Evolutionary conservation across 2,113 vertebrate species (phyloP), one percentile per base, ranked within the genome.

Genomic region (Cynocephalus volans): DNA sequence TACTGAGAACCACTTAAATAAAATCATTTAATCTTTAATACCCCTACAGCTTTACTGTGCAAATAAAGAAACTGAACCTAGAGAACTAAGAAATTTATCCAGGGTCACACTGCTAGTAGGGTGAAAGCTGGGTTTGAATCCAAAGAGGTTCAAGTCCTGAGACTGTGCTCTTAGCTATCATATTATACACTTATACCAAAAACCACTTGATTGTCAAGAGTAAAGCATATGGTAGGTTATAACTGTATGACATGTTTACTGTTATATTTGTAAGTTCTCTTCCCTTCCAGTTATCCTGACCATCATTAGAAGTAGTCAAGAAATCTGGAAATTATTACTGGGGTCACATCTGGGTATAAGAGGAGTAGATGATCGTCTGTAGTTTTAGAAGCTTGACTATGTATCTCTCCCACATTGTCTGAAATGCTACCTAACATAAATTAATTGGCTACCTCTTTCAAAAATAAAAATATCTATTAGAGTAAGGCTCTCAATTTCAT

Each of bases 311-410:
- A 82, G 56, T 41, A 80, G 75, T 85, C 21, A n/a, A 52, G n/a
- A 81, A 64, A 75, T 88, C 41, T 86, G 52, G 69, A 96, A 86
- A 65, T 72, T 24, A 23, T 93, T 69, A 91, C 36, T 65, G 31
- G 26, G 31, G 12, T 69, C 56, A 69, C 1, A 15, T 3, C 28
- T 84, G 19, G 36, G 9, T 31, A 31, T 3, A 24, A 50, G 2
- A 19, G 67, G 15, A 54, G 21, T 81, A 69, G 13, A 45, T 72
- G 76, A 73, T 69, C n/a, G 41, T 48, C n/a, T 48, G 1, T 28
- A n/a, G 41, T 77, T 88, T 54, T 28, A 67, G 83, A 79, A 79
- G 21, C 4, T 54, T 92, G 58, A 28, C 8, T 24, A 11, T 13
- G 2, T 56, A 2, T n/a, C 31, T 76, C 26, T 96, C 28, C 36